phyloP scores from a whole-genome alignment of 2,113 vertebrate genomes.

The Equus przewalskii region DNA sequence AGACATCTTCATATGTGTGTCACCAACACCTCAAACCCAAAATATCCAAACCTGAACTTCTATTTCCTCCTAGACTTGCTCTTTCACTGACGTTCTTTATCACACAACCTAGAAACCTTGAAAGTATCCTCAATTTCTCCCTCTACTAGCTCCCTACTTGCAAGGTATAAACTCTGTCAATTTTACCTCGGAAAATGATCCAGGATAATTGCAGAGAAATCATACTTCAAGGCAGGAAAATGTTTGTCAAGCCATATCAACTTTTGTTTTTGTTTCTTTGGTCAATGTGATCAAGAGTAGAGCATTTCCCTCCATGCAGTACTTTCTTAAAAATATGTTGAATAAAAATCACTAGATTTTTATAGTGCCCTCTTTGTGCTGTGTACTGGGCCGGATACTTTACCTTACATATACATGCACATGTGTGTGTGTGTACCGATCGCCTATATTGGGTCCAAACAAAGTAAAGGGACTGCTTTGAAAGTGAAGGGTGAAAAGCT shows the following conservation, averaged over 20 bases:
- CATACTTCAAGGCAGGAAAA: neutral
- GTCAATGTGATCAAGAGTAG: neutral
- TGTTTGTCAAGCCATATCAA: slow-evolving; percentile 32
- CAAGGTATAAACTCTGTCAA: neutral
- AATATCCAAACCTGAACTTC: slow-evolving; percentile 6
- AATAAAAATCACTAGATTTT: slow-evolving; percentile 19
- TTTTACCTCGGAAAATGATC: slow-evolving; percentile 49
- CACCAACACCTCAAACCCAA: neutral
- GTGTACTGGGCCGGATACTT: neutral
- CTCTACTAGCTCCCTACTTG: neutral
- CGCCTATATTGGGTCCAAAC: neutral
- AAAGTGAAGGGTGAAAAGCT: slow-evolving; percentile 42
- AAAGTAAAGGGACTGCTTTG: neutral
- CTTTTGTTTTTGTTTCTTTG: neutral
- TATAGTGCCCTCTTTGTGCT: neutral
- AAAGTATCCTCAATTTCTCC: neutral
- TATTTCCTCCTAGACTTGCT: neutral
- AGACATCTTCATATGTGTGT: neutral
- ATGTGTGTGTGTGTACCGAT: neutral
- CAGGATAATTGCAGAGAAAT: slow-evolving; percentile 25
- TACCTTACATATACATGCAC: neutral
- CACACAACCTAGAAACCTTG: neutral
- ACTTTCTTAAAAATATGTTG: neutral
- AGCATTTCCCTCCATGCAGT: neutral
- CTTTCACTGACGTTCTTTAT: neutral